Evolutionary conservation across 1,140 invertebrate species (phyloP), one percentile per base, ranked within the genome.

Genomic region (Drosophila punjabiensis): DNA sequence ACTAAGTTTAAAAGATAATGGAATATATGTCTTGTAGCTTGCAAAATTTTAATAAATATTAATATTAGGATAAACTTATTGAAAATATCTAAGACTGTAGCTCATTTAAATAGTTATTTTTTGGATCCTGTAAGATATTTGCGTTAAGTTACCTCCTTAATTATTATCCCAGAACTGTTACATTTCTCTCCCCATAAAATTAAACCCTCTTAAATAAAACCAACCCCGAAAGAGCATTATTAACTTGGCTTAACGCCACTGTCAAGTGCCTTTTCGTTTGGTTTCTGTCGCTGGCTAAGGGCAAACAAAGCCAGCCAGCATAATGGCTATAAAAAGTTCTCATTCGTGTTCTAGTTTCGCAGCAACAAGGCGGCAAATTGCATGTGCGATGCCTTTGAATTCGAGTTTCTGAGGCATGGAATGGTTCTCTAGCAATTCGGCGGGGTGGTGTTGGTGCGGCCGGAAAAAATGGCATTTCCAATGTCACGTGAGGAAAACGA

Each of bases 321-420:
- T 82, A 86, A 89, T 85, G 70, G 76, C 52, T 55, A 64, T 59
- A 83, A 81, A 90, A 86, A 82, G 86, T 90, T 90, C 86, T 90
- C 86, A 90, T 82, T 90, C 87, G 87, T 67, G 86, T 90, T 90
- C 86, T 81, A 90, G 86, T 91, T 90, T 90, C 82, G 67, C 63
- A 65, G 59, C 60, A 79, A 74, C 74, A 71, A 82, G 73, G 41
- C 55, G 62, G 70, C 63, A 65, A 82, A 68, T 86, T 79, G 61
- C 61, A 76, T 76, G 75, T 75, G 76, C 24, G 74, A 86, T 86
- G 82, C 80, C 82, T 80, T 77, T 80, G 76, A 84, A 75, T 85
- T 73, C 55, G 63, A 68, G 33, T 79, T 73, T 63, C 53, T 41
- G 55, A n/a, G 76, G 45, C 77, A 43, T 79, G 37, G 56, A 24